phyloP scores from a whole-genome alignment of 2,797 vertebrate species.

The Buphagus erythrorhynchus region DNA sequence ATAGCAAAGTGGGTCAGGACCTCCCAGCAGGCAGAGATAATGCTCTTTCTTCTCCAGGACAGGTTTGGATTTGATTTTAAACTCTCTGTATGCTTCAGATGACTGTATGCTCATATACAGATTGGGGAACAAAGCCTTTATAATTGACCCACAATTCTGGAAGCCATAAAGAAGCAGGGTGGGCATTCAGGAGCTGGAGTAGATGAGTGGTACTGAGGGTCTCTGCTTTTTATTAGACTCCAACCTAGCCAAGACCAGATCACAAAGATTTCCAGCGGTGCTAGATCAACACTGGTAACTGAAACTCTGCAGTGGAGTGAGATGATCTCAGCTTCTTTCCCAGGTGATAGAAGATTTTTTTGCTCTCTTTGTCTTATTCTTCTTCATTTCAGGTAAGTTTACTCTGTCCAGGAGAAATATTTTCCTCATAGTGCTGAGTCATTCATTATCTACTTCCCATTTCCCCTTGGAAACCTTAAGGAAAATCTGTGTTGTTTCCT shows the following conservation, averaged over 20 bases:
- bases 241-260: not conserved
- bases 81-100: not conserved
- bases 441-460: not conserved
- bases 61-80: not conserved
- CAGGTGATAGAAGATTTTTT: not conserved
- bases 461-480: not conserved
- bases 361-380: not conserved
- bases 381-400: not conserved
- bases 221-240: not conserved
- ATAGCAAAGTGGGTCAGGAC: conserved; percentile 57
- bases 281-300: not conserved
- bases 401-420: not conserved
- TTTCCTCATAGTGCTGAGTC: not conserved
- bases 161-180: not conserved
- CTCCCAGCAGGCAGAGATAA: conserved; percentile 37
- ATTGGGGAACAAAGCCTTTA: not conserved
- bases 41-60: not conserved
- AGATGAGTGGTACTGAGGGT: not conserved
- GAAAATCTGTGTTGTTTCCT: not conserved
- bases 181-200: not conserved
- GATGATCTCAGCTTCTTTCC: not conserved
- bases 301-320: not conserved
- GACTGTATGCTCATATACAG: not conserved
- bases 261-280: not conserved
- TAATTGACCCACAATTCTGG: not conserved